These are phyloP conservation scores for Eurytoma adleriae DNA, from an alignment of 2,888 invertebrate species.

Conservation along the genomic window DNA sequence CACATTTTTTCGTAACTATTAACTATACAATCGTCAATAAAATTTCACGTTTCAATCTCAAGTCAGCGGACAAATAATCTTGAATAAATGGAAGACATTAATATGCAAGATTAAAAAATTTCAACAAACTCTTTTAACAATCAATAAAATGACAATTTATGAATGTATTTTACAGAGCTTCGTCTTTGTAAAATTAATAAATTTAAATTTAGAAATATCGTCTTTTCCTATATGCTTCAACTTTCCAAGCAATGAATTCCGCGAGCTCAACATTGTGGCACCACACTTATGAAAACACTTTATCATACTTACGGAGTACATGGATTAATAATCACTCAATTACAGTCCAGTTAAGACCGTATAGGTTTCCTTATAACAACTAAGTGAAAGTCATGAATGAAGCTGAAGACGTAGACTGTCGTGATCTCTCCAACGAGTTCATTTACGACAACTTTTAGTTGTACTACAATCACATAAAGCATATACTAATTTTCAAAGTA, in stretches of 20 bases:
- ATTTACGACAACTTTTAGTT: conserved; percentile 24
- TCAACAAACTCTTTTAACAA: conserved; percentile 4
- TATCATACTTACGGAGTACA: conserved; percentile 38
- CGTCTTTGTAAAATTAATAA: conserved; percentile 31
- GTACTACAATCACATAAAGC: conserved; percentile 8
- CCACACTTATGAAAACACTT: conserved; percentile 40
- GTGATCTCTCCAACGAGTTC: conserved; percentile 10
- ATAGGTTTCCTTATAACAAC: conserved; percentile 50
- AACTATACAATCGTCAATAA: too few relatives aligned
- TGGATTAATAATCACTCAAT: conserved; percentile 48
- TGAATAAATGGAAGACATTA: conserved; percentile 28
- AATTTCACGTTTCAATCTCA: too few relatives aligned
- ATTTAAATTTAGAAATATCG: conserved; percentile 30
- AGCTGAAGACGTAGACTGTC: conserved; percentile 2
- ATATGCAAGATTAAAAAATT: not conserved
- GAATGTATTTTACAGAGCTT: conserved; percentile 32
- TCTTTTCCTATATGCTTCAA: conserved; percentile 42
- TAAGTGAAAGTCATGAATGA: conserved; percentile 49
- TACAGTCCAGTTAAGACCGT: conserved; percentile 47
- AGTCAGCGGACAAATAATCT: too few relatives aligned
- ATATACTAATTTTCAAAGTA: too few relatives aligned
- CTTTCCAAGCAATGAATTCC: conserved; percentile 53
- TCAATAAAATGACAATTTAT: not conserved
- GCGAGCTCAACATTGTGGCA: conserved; percentile 44
- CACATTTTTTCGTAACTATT: too few relatives aligned